These are phyloP conservation scores for Phragmatobia fuliginosa DNA, from an alignment of 2,888 invertebrate species.

Conservation along the genomic window DNA sequence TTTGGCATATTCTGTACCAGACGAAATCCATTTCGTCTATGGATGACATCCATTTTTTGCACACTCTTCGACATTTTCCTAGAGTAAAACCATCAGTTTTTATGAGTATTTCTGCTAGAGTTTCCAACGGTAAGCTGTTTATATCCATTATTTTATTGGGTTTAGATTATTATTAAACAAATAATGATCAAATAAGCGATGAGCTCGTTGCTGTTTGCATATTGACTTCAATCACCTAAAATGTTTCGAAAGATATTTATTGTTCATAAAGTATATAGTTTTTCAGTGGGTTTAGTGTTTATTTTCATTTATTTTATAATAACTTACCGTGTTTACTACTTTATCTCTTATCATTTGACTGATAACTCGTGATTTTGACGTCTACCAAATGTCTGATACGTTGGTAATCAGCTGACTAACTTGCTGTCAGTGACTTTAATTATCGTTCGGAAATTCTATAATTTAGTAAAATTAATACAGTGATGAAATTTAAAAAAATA, in stretches of 20 bases:
- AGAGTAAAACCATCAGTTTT: constrained; percentile 67
- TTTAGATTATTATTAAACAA: not conserved
- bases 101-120: constrained; percentile 69
- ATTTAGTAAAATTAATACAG: too few species aligned
- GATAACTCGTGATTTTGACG: constrained; percentile 72
- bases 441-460: constrained; percentile 30
- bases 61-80: constrained; percentile 70
- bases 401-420: constrained; percentile 42
- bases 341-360: constrained; percentile 42
- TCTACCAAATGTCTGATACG: constrained; percentile 21
- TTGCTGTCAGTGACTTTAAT: not conserved
- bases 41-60: constrained; percentile 67
- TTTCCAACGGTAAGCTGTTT: constrained; percentile 68
- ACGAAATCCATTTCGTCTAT: constrained; percentile 66
- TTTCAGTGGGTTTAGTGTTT: not conserved
- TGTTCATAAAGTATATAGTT: not conserved
- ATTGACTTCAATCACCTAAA: constrained; percentile 2
- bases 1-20: constrained; percentile 69
- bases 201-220: not conserved
- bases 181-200: not conserved
- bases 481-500: too few species aligned
- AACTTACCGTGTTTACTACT: constrained; percentile 57
- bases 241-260: not conserved
- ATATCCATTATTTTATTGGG: constrained; percentile 47
- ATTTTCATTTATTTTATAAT: constrained; percentile 5